Percentiles rank a stretch among this genome's conserved stretches.
Evolutionary conservation across 2,113 vertebrate species (phyloP).

Genomic region (Bolborhynchus lineola): DNA sequence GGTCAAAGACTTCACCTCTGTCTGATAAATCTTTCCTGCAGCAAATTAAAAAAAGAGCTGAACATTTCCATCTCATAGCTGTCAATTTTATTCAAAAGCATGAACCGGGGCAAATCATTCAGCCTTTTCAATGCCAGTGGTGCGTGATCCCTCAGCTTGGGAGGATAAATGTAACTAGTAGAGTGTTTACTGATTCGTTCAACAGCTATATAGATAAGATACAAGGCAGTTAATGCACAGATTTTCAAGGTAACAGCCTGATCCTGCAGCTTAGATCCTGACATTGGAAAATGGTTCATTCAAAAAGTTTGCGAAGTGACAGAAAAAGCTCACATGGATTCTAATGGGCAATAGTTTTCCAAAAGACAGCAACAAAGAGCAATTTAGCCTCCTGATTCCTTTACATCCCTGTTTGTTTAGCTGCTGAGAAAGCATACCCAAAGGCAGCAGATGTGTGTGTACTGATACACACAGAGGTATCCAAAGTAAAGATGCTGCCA

Average conservation of each 20-base stretch:
- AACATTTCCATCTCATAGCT: constrained; percentile 32
- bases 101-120: neutral
- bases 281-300: neutral
- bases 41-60: neutral
- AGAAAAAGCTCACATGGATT: neutral
- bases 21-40: constrained; percentile 35
- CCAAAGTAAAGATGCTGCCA: neutral
- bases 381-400: neutral
- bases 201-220: neutral
- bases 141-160: neutral
- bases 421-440: neutral
- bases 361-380: neutral
- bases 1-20: constrained; percentile 26
- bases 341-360: neutral
- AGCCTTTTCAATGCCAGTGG: constrained; percentile 34
- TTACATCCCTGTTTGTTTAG: neutral
- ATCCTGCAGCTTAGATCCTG: neutral
- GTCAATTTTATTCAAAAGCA: constrained; percentile 49
- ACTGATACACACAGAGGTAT: neutral
- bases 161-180: neutral
- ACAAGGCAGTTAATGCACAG: neutral
- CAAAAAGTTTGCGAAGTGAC: neutral
- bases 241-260: constrained; percentile 2
- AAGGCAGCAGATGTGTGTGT: neutral
- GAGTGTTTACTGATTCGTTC: neutral